Evolutionary conservation across 2,888 invertebrate species (phyloP), one percentile per base, ranked within the genome.

Genomic region (Miltochrista miniata): DNA sequence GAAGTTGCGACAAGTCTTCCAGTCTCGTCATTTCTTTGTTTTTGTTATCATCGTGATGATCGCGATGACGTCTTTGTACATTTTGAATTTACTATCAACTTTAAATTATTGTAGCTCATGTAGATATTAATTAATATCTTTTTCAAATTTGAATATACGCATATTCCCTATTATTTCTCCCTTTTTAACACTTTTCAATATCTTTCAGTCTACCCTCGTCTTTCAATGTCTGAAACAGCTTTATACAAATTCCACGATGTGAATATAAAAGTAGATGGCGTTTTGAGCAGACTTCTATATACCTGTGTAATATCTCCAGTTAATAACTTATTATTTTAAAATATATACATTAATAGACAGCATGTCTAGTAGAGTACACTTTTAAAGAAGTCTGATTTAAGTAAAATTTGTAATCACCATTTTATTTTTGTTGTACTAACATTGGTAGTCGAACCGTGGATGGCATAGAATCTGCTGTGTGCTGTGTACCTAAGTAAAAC

Each of bases 401-500:
- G 50, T n/a, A n/a, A 54, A 58, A 54, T 51, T 62, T 63, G 58
- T 46, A 54, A 62, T 64, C 59, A 59, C 64, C 57, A 67, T 64
- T 60, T 51, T 41, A 43, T 45, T 59, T 44, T 59, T 36, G 54
- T 61, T 59, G 48, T 59, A 67, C 56, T 71, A 71, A 71, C 67
- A 54, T 51, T 52, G 45, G 18, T 24, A 4, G 18, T 24, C 5
- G 18, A 24, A 24, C 5, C 18, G 18, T 5, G 18, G 5, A 24
- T 2, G 18, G 5, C 18, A 24, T 2, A 24, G 18, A 24, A 24
- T 24, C 5, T 4, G 18, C 18, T n/a, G n/a, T n/a, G n/a, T n/a
- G n/a, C n/a, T n/a, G n/a, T n/a, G 18, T 24, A 5, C 5, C 2
- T 24, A 5, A 24, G 18, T 24, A 5, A 24, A 24, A 24, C 5